Percentiles rank a stretch among this genome's conserved stretches.
These are phyloP conservation scores for Lepidocyrtinus sp. DNA, from an alignment of 2,888 invertebrate species.

Conservation along the genomic window DNA sequence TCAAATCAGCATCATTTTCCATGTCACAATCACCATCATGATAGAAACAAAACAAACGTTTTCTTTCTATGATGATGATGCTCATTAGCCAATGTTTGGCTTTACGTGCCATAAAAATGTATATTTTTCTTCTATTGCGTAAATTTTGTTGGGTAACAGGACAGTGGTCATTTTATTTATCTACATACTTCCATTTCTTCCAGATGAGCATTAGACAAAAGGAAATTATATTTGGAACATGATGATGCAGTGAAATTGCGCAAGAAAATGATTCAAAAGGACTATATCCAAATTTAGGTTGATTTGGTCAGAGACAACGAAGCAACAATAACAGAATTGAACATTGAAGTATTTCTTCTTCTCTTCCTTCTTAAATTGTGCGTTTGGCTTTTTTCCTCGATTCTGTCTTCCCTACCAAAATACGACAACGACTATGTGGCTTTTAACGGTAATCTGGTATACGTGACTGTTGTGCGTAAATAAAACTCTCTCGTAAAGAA, in stretches of 20 bases:
- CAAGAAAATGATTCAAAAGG: constrained; percentile 13
- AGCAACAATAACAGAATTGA: no score
- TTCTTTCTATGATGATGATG: not conserved
- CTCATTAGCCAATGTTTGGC: constrained; percentile 16
- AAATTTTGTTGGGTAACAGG: not conserved
- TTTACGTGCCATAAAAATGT: constrained; percentile 12
- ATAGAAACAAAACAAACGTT: no score
- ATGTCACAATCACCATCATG: no score
- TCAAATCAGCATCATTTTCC: no score
- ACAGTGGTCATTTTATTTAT: constrained; percentile 3
- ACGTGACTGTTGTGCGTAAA: constrained; percentile 47
- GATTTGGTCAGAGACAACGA: no score
- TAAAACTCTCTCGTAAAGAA: constrained; percentile 23
- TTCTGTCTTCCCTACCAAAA: no score
- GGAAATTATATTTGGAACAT: no score
- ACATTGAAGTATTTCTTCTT: not conserved
- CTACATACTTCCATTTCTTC: not conserved
- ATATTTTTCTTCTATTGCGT: not conserved
- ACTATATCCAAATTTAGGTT: constrained; percentile 18
- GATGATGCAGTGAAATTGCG: not conserved
- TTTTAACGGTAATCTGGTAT: constrained; percentile 49
- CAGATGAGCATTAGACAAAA: no score
- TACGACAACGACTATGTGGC: constrained; percentile 24
- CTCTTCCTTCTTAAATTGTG: constrained; percentile 18
- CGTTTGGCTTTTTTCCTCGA: not conserved